phyloP scores from a whole-genome alignment of 2,113 vertebrate genomes.

The Erythrocebus patas region DNA sequence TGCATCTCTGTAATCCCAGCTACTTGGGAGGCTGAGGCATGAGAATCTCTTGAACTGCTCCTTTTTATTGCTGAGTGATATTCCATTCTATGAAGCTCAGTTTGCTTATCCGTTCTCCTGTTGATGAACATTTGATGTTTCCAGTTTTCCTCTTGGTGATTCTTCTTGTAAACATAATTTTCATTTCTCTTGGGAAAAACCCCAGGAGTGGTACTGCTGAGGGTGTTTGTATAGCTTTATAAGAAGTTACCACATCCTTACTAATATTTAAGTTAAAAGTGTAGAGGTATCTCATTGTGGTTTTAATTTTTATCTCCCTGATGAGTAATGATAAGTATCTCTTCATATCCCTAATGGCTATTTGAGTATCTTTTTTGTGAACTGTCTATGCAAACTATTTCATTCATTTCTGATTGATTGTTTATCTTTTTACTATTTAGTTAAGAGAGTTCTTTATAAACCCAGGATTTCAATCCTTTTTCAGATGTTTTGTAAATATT shows the following conservation, averaged over 20 bases:
- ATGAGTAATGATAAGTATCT: not conserved
- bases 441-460: not conserved
- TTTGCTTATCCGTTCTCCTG: not conserved
- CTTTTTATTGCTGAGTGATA: not conserved
- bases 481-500: conserved; percentile 9
- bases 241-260: not conserved
- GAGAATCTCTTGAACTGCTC: no score
- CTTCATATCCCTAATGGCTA: not conserved
- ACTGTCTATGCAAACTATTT: not conserved
- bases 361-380: not conserved
- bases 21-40: no score
- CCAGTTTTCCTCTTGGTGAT: not conserved
- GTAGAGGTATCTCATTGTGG: not conserved
- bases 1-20: no score
- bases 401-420: not conserved
- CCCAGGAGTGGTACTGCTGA: not conserved
- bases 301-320: conserved; percentile 1
- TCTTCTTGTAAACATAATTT: not conserved
- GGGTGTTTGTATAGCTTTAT: not conserved
- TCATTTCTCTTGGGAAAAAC: not conserved
- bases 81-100: not conserved
- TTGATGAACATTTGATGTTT: not conserved
- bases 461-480: not conserved
- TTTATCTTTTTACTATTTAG: not conserved
- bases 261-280: not conserved